Percentiles rank a stretch among this genome's conserved stretches.
Conservation (phyloP, 2,797 vertebrate species). For the Emys orbicularis region DNA sequence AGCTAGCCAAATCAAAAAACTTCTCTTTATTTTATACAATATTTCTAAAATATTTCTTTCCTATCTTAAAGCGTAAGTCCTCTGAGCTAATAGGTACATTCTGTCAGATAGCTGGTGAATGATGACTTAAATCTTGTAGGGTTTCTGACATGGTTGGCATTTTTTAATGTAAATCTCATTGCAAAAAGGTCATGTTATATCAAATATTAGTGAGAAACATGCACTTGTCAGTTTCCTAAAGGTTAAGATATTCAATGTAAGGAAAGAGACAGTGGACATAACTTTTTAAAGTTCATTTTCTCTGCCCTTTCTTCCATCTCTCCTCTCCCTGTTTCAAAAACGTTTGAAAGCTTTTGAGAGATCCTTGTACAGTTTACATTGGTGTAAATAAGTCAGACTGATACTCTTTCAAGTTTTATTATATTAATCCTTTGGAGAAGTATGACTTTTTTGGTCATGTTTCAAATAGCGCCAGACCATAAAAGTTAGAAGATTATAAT, state of each 20-base stretch:
- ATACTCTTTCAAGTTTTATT: background rate
- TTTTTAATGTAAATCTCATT: conserved; percentile 25
- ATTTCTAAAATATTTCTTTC: background rate
- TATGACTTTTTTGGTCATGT: background rate
- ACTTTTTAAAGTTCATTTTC: conserved; percentile 38
- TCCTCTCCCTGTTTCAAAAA: background rate
- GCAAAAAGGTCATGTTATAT: background rate
- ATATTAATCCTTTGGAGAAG: background rate
- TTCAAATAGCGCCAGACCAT: background rate
- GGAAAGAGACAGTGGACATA: conserved; percentile 5
- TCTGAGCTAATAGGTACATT: background rate
- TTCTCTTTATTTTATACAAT: background rate
- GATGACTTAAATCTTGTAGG: conserved; percentile 20
- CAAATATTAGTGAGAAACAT: conserved; percentile 8
- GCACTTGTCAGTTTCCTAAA: conserved; percentile 26
- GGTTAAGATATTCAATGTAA: conserved; percentile 32
- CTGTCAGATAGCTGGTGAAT: conserved; percentile 27
- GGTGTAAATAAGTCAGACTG: background rate
- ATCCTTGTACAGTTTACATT: background rate
- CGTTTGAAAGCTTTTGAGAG: background rate
- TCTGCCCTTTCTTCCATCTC: conserved; percentile 3
- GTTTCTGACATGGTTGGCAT: background rate
- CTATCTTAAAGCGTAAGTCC: background rate
- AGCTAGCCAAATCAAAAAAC: background rate
- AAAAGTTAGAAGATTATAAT: background rate